Percentiles rank a stretch among this genome's conserved stretches.
These are phyloP conservation scores for Lepidurus apus DNA, from an alignment of 1,140 invertebrate species.

Conservation along the genomic window DNA sequence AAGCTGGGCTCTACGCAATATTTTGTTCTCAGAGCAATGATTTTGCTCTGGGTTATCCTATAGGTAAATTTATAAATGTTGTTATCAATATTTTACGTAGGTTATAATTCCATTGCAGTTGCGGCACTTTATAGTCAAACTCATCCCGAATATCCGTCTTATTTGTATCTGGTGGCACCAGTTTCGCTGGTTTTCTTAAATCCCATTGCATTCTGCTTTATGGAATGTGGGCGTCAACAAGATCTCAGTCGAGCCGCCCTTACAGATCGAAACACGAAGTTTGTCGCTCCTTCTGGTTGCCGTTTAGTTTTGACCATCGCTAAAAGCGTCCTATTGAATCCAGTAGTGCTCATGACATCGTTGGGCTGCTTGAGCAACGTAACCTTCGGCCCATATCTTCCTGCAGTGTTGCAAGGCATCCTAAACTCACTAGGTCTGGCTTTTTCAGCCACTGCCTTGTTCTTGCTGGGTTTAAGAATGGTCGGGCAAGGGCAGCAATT, in stretches of 20 bases:
- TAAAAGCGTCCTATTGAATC: slow-evolving; percentile 72
- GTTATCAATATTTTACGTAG: slow-evolving; percentile 26
- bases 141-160: slow-evolving; percentile 83
- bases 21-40: slow-evolving; percentile 97
- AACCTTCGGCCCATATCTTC: slow-evolving; percentile 68
- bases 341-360: slow-evolving; percentile 88
- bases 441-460: slow-evolving; percentile 85
- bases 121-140: slow-evolving; percentile 53
- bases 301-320: neutral
- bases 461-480: slow-evolving; percentile 83
- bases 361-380: slow-evolving; percentile 82
- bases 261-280: slow-evolving; percentile 20
- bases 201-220: slow-evolving; percentile 80
- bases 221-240: slow-evolving; percentile 75
- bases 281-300: neutral
- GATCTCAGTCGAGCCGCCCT: slow-evolving; percentile 4
- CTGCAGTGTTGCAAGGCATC: slow-evolving; percentile 65
- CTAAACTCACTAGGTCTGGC: slow-evolving; percentile 76
- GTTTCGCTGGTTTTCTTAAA: slow-evolving; percentile 89
- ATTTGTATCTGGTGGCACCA: slow-evolving; percentile 89
- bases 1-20: slow-evolving; percentile 85
- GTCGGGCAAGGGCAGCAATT: slow-evolving; percentile 80
- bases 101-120: slow-evolving; percentile 43
- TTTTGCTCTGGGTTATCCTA: slow-evolving; percentile 94
- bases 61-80: slow-evolving; percentile 60